These are phyloP conservation scores for Argyra leucocephala DNA, from an alignment of 2,888 invertebrate species.

Conservation along the genomic window DNA sequence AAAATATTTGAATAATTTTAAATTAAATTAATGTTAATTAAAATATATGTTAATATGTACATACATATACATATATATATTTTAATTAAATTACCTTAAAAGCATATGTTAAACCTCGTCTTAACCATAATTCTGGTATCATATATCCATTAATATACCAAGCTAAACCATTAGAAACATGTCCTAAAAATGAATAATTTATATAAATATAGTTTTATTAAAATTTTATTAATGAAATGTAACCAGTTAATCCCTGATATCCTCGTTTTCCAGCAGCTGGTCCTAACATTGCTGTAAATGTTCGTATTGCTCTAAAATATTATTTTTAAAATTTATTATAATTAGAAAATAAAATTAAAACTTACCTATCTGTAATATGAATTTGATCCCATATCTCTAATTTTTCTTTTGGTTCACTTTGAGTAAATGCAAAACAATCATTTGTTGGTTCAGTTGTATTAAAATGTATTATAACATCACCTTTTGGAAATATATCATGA, in stretches of 20 bases:
- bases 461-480: constrained; percentile 58
- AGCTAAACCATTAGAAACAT: constrained; percentile 61
- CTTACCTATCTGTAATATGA: constrained; percentile 53
- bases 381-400: constrained; percentile 52
- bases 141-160: constrained; percentile 91
- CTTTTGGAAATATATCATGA: constrained; percentile 69
- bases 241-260: constrained; percentile 62
- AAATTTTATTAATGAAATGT: constrained; percentile 13
- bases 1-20: no score
- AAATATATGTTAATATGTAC: neutral
- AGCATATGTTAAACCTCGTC: constrained; percentile 73
- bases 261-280: constrained; percentile 74
- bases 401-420: constrained; percentile 33
- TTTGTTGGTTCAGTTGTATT: constrained; percentile 54
- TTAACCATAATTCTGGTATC: constrained; percentile 76
- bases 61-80: neutral
- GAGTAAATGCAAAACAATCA: constrained; percentile 67
- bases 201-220: constrained; percentile 8
- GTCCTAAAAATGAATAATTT: constrained; percentile 41
- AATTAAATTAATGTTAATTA: neutral
- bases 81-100: constrained; percentile 51
- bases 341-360: constrained; percentile 15
- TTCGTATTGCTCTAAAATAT: constrained; percentile 53
- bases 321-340: constrained; percentile 29
- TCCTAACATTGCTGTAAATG: constrained; percentile 72